Base-by-base conservation (phyloP, 2,113 vertebrate species). In the Paracanthobrama guichenoti region DNA sequence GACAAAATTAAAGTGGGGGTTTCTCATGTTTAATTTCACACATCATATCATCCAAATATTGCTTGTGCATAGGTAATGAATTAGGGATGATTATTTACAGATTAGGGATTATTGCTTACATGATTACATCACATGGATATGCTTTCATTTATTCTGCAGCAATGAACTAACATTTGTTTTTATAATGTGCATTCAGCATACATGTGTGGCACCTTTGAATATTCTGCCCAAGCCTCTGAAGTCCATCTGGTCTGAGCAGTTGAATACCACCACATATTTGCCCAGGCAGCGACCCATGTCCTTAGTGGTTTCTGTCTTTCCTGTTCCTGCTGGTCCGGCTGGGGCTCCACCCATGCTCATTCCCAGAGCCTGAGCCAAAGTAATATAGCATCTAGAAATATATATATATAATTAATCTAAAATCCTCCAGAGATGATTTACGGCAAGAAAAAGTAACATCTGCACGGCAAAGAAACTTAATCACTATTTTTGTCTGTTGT, bases 191-290 rank as follows among this genome's bases (percentile, higher is more conserved):
- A 66, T 66, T 81, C 4, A 80, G 24, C 39, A 28, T n/a, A 48
- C 4, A 12, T 50, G n/a, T 22, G 50, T 22, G 22, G 13, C 48
- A 82, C 98, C 98, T 97, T 99, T 99, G 90, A 97, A 98, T 87
- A 99, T 99, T 89, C 98, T 94, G 50, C 98, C 98, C 80, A 99
- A 93, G 20, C 98, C 98, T 93, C 98, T 94, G 89, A 99, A 98
- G 92, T 99, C 97, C 98, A 99, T 99, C 90, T 99, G 98, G 82
- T 99, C 98, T 6, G 98, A 99, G 75, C 98, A 99, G 86, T 99
- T 99, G 91, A 99, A 99, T 81, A 99, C 97, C 57, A 99, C 97
- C 2, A 99, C 97, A 0, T 99, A 99, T 88, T 99, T 99, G 50
- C 98, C 98, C 48, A 99, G 94, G 88, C 98, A 98, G 3, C 96